A percentile compares a stretch with the other conserved stretches of the same genome.
These are phyloP conservation scores for Xestia c-nigrum DNA, from an alignment of 2,888 invertebrate species.

Conservation along the genomic window DNA sequence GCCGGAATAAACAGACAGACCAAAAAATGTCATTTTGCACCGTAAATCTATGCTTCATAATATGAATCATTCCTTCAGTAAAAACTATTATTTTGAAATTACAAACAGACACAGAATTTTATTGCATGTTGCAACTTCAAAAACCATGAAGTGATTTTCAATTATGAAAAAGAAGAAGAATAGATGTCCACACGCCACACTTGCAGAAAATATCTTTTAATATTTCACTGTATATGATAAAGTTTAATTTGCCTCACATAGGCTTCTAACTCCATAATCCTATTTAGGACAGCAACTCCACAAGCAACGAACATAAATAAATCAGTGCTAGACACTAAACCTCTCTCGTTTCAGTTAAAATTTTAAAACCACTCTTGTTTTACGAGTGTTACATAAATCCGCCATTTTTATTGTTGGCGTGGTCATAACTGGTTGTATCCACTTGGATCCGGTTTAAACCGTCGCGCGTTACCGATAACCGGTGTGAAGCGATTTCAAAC, in stretches of 20 bases:
- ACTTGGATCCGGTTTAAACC: slow-evolving; percentile 49
- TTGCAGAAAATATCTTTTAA: neutral
- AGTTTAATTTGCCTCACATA: neutral
- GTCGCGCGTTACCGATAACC: slow-evolving; percentile 7
- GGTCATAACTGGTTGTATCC: slow-evolving; percentile 55
- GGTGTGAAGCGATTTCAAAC: slow-evolving; percentile 24
- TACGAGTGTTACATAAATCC: slow-evolving; percentile 68
- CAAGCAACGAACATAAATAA: slow-evolving; percentile 38
- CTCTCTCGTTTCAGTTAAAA: slow-evolving; percentile 60
- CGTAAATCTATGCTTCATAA: no score
- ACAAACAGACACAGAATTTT: neutral
- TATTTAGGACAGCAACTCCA: neutral
- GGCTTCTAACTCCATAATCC: neutral
- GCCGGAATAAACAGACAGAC: no score
- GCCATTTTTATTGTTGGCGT: slow-evolving; percentile 62
- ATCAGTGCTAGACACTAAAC: slow-evolving; percentile 51
- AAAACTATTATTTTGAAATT: no score
- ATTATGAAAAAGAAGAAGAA: neutral
- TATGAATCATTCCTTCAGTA: no score
- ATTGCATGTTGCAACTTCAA: neutral
- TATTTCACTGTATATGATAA: neutral
- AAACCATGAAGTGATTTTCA: neutral
- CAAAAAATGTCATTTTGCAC: no score
- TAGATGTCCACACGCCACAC: neutral
- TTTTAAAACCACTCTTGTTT: slow-evolving; percentile 67